Evolutionary conservation across 2,888 invertebrate genomes (phyloP).

Genomic region (Ormyrus thymus): DNA sequence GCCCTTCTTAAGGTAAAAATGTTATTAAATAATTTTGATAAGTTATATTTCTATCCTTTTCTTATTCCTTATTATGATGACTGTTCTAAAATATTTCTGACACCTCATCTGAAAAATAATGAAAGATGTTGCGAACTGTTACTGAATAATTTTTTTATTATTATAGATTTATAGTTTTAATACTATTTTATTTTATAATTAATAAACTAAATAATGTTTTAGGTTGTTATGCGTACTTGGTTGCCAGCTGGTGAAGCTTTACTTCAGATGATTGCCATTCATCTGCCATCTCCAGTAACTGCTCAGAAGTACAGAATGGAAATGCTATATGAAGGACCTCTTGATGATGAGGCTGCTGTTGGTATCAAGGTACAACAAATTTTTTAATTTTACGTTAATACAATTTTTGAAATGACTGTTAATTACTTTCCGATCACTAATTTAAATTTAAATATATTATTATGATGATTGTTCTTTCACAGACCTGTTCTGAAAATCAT

Average conservation of each 20-base stretch:
- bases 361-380: slow-evolving; percentile 83
- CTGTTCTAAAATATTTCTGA: slow-evolving; percentile 70
- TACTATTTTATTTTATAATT: slow-evolving; percentile 17
- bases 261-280: slow-evolving; percentile 99
- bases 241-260: slow-evolving; percentile 99
- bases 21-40: slow-evolving; percentile 12
- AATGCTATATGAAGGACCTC: slow-evolving; percentile 99
- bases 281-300: slow-evolving; percentile 98
- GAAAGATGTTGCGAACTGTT: slow-evolving; percentile 63
- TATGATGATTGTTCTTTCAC: slow-evolving; percentile 72
- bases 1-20: slow-evolving; percentile 87
- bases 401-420: neutral
- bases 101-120: slow-evolving; percentile 72
- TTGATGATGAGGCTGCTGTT: slow-evolving; percentile 95
- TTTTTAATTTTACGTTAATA: neutral
- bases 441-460: slow-evolving; percentile 22
- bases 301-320: slow-evolving; percentile 99
- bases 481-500: slow-evolving; percentile 71
- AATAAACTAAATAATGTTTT: slow-evolving; percentile 28
- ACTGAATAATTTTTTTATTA: slow-evolving; percentile 59
- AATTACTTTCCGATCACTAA: no score
- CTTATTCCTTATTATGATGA: slow-evolving; percentile 63
- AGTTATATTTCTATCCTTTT: neutral
- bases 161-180: slow-evolving; percentile 1
- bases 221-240: slow-evolving; percentile 99